Evolutionary conservation across 1,140 invertebrate species (phyloP).

Genomic region (Drosophila santomea): DNA sequence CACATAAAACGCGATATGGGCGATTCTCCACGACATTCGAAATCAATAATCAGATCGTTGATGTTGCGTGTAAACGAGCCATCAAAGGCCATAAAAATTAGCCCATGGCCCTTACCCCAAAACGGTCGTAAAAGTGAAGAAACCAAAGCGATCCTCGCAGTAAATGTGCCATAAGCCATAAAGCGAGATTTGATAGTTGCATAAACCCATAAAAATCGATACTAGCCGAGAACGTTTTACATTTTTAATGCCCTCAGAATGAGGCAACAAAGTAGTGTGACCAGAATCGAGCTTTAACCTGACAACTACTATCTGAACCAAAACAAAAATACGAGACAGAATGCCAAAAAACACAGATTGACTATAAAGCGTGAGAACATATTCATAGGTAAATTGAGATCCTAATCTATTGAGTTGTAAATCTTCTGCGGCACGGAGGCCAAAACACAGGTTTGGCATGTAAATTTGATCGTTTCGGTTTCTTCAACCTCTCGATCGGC

Average conservation of each 20-base stretch:
- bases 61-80: constrained; percentile 47
- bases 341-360: constrained; percentile 9
- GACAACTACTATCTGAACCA: constrained; percentile 29
- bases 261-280: constrained; percentile 41
- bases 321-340: constrained; percentile 17
- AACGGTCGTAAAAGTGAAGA: constrained; percentile 36
- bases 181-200: constrained; percentile 50
- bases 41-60: constrained; percentile 57
- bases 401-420: constrained; percentile 44
- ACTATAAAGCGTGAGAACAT: constrained; percentile 53
- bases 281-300: constrained; percentile 4
- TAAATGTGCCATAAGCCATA: constrained; percentile 48
- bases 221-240: constrained; percentile 25
- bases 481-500: background rate
- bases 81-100: constrained; percentile 44
- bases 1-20: constrained; percentile 52
- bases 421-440: constrained; percentile 39
- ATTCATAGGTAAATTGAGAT: constrained; percentile 50
- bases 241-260: constrained; percentile 33
- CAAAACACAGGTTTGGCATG: constrained; percentile 46
- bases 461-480: constrained; percentile 24
- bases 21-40: constrained; percentile 36
- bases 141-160: constrained; percentile 38
- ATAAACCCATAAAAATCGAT: constrained; percentile 39
- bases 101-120: constrained; percentile 17